Base-by-base conservation (phyloP, 2,888 invertebrate species). In the Eupithecia exiguata region DNA sequence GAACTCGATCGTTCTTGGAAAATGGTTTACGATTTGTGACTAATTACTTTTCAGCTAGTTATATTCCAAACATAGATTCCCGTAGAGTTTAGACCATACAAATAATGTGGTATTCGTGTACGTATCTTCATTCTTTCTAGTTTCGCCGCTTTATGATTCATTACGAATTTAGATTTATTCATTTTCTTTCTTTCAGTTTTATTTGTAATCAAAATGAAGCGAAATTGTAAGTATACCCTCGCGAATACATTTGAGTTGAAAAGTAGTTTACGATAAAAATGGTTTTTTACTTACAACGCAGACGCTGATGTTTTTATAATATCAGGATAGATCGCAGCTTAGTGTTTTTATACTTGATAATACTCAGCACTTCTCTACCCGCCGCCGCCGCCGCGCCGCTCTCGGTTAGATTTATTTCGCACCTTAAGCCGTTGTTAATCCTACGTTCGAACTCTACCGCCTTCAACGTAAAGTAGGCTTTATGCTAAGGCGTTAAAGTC, bases 391-490 rank as follows among this genome's bases (percentile, higher is more conserved):
- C 30, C 30, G 2, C 30, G 77, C 72, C 73, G 74, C 66, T 38
- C 69, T 70, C 72, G 30, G 30, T 14, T 72, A 72, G 74, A 80
- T 80, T 77, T 80, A 79, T 79, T 72, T 77, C 72, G 43, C 78
- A 78, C 79, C 79, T 78, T 77, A 78, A 78, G 76, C 75, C 76
- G 69, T 69, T 76, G 79, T 78, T 80, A 78, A 80, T 80, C 78
- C 75, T 40, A 25, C 73, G 66, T 43, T 66, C 68, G 72, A 74
- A 71, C 74, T 77, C 71, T 35, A 12, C 18, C n/a, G 43, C 40
- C 69, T 9, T 36, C 30, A 49, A 49, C 58, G 69, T 38, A 69
- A 71, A 69, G 46, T 46, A 61, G 68, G 35, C 58, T 36, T 71
- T 74, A 70, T 30, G 12, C 38, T 16, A 6, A 38, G 38, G 66